Base-by-base conservation (phyloP, 2,888 invertebrate genomes). In the Cynaeus angustus region DNA sequence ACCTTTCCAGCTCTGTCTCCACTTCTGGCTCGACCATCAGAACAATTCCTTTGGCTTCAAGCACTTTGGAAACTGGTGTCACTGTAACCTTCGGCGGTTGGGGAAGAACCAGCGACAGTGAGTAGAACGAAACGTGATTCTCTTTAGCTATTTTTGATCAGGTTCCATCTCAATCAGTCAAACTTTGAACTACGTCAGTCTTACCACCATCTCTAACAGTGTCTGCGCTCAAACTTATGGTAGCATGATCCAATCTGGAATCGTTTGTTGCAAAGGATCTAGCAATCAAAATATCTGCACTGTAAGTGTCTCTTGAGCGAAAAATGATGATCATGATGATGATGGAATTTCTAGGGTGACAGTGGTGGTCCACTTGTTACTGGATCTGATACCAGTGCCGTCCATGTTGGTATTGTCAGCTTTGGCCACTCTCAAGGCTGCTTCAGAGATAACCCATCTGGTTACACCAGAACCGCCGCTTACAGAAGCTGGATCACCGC, bases 321-420 rank as follows among this genome's bases (percentile, higher is more conserved):
- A 21, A 4, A 21, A 21, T 21, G 1, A 21, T 21, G 21, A 21
- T 4, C 2, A 21, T 4, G 21, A 4, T 21, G 4, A 21, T n/a
- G n/a, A n/a, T n/a, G n/a, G 21, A 26, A 13, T 3, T 28, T 58
- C 16, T 4, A 62, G 62, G 64, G 64, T 14, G 64, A 64, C 10
- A 64, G 64, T 30, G 64, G 64, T 14, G 64, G 64, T 13, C 64
- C 64, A 28, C 41, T 64, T 52, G 43, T 64, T 8, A 64, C 53
- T 16, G 64, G 64, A 13, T 64, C 64, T 14, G 64, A 53, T 14
- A 28, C 9, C 16, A 64, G 10, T 28, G 64, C 64, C 12, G 53
- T 64, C n/a, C 64, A 64, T 43, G 64, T 64, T 9, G 64, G 64
- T 30, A 53, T 64, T 10, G 64, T 64, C 8, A 64, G 64, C 53